Percentiles rank a stretch among this genome's conserved stretches.
These are phyloP conservation scores for Electrophaes corylata DNA, from an alignment of 2,888 invertebrate genomes.

Conservation along the genomic window DNA sequence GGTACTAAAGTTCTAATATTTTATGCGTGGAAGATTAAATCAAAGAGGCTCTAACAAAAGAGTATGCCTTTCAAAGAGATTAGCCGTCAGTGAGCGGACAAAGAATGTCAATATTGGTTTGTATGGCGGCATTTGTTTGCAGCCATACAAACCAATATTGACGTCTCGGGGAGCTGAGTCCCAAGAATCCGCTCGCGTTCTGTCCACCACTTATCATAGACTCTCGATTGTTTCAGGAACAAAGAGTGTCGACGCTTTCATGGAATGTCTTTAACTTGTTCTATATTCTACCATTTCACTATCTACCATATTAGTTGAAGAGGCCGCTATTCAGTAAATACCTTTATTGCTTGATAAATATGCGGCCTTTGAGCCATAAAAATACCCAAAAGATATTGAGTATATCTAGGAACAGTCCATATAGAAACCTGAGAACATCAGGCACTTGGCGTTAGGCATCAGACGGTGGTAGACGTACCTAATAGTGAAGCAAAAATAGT, in stretches of 20 bases:
- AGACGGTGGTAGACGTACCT: background rate
- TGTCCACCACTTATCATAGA: constrained; percentile 55
- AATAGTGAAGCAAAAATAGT: background rate
- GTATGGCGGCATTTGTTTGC: constrained; percentile 54
- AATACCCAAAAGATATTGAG: background rate
- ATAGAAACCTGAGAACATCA: background rate
- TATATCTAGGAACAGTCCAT: background rate
- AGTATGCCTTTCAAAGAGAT: constrained; percentile 70
- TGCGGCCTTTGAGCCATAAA: constrained; percentile 4
- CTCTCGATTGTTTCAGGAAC: constrained; percentile 64
- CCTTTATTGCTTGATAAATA: background rate
- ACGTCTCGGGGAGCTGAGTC: constrained; percentile 60
- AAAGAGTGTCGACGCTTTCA: constrained; percentile 50
- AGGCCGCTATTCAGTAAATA: constrained; percentile 4
- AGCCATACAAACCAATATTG: constrained; percentile 50
- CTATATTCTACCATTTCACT: constrained; percentile 16
- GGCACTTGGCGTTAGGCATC: no score
- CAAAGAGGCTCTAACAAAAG: constrained; percentile 59
- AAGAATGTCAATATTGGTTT: constrained; percentile 80
- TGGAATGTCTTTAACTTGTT: constrained; percentile 34
- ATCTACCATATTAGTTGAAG: constrained; percentile 2
- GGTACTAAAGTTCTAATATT: constrained; percentile 4
- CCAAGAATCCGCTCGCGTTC: constrained; percentile 66
- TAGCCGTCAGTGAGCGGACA: constrained; percentile 73
- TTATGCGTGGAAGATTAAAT: constrained; percentile 34